phyloP scores from a whole-genome alignment of 2,888 invertebrate genomes.

The Rapana venosa region DNA sequence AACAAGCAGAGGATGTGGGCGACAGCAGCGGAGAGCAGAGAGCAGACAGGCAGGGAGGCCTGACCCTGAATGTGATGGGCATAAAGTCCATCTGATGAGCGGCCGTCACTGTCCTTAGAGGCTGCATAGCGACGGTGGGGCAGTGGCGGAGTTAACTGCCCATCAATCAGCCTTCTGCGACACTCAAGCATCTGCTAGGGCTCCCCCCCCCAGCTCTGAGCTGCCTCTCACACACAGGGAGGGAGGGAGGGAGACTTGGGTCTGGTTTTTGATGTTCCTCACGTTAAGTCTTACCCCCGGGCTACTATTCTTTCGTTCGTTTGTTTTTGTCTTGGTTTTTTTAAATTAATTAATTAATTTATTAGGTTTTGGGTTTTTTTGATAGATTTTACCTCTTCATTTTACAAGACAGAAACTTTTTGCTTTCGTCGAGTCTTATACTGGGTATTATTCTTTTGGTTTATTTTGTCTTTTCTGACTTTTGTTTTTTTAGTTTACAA shows the following conservation, averaged over 20 bases:
- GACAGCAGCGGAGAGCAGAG: not conserved
- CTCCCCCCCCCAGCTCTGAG: not conserved
- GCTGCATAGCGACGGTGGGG: not conserved
- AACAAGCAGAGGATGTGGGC: not conserved
- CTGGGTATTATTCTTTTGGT: too few relatives aligned
- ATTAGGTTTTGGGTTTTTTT: too few relatives aligned
- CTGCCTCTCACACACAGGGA: not conserved
- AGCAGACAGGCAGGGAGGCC: not conserved
- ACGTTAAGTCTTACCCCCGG: too few relatives aligned
- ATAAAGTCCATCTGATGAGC: constrained; percentile 27
- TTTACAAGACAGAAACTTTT: too few relatives aligned
- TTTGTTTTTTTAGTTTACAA: too few relatives aligned
- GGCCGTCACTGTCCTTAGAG: not conserved
- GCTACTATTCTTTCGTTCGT: too few relatives aligned
- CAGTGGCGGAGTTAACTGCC: not conserved
- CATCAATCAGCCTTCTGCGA: not conserved
- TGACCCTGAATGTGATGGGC: not conserved
- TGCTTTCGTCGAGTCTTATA: too few relatives aligned
- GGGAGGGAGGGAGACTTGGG: not conserved
- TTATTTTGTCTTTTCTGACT: too few relatives aligned
- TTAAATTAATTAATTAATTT: too few relatives aligned
- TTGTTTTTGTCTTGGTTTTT: too few relatives aligned
- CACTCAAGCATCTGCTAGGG: constrained; percentile 18
- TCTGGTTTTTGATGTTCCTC: too few relatives aligned
- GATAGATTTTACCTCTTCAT: too few relatives aligned